Conservation (phyloP, 1,140 invertebrate species). For the Hyles euphorbiae region DNA sequence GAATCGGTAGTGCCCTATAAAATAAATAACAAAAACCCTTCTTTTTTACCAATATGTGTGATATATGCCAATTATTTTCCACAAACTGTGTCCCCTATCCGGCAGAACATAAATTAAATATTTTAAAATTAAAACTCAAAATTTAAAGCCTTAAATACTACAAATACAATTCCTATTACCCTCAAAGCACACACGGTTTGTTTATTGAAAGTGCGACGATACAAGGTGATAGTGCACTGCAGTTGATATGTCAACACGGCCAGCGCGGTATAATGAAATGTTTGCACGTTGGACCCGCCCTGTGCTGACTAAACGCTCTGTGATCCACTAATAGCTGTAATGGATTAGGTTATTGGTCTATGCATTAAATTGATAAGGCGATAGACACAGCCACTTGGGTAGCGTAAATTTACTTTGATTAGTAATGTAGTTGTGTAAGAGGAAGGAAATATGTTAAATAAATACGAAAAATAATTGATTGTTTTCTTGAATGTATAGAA, state of each 20-base stretch:
- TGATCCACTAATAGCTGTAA: constrained; percentile 7
- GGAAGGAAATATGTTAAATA: too few relatives aligned
- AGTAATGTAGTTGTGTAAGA: too few relatives aligned
- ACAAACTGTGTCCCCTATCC: background rate
- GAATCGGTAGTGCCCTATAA: too few relatives aligned
- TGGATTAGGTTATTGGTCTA: constrained; percentile 3
- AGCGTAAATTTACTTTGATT: too few relatives aligned
- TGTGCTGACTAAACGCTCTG: background rate
- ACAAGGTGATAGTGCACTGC: constrained; percentile 9
- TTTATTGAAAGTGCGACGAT: background rate
- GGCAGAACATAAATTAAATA: too few relatives aligned
- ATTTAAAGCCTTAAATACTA: too few relatives aligned
- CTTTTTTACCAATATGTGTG: background rate
- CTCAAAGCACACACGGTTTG: too few relatives aligned
- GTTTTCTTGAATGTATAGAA: too few relatives aligned
- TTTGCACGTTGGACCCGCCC: constrained; percentile 7
- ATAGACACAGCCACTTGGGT: background rate
- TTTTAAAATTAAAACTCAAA: too few relatives aligned
- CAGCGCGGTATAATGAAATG: constrained; percentile 12
- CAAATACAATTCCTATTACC: too few relatives aligned
- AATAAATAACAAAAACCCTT: too few relatives aligned
- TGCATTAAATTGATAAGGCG: background rate
- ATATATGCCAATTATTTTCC: background rate
- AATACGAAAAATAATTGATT: too few relatives aligned
- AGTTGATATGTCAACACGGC: constrained; percentile 18